phyloP scores from a whole-genome alignment of 2,888 invertebrate species.

The Gnatocerus cornutus region DNA sequence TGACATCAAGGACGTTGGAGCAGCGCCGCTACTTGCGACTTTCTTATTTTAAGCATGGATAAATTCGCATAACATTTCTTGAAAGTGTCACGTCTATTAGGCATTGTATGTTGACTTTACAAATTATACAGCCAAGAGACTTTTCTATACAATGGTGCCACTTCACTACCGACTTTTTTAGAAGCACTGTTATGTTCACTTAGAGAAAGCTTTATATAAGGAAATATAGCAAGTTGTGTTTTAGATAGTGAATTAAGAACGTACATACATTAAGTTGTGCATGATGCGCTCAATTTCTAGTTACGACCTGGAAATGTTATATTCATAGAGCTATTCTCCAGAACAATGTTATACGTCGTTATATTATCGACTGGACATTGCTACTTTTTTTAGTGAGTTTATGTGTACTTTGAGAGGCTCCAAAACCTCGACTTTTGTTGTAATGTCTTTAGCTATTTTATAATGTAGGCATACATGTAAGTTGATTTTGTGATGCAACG shows the following conservation, averaged over 20 bases:
- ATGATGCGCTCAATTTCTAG: slow-evolving; percentile 66
- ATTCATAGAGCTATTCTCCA: slow-evolving; percentile 56
- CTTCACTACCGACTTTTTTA: slow-evolving; percentile 66
- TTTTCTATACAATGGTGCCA: slow-evolving; percentile 65
- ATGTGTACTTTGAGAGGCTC: slow-evolving; percentile 26
- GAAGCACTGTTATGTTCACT: slow-evolving; percentile 66
- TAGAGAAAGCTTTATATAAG: slow-evolving; percentile 66
- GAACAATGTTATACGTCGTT: slow-evolving; percentile 42
- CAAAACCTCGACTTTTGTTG: slow-evolving; percentile 43
- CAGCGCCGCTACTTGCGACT: slow-evolving; percentile 12
- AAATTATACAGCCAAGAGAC: slow-evolving; percentile 64
- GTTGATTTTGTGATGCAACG: slow-evolving; percentile 59
- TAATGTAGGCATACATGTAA: slow-evolving; percentile 28
- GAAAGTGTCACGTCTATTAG: neutral
- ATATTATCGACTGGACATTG: slow-evolving; percentile 41
- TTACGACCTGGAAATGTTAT: slow-evolving; percentile 56
- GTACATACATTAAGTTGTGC: slow-evolving; percentile 60
- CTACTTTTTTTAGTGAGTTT: slow-evolving; percentile 28
- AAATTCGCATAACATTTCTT: neutral
- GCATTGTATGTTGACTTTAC: slow-evolving; percentile 48
- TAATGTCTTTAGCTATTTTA: slow-evolving; percentile 44
- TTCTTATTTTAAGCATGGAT: slow-evolving; percentile 4
- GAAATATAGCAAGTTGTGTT: slow-evolving; percentile 67
- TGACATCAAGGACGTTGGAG: slow-evolving; percentile 9
- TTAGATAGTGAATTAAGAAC: slow-evolving; percentile 62